Conservation (phyloP, 2,797 vertebrate genomes). For the Semotilus atromaculatus region DNA sequence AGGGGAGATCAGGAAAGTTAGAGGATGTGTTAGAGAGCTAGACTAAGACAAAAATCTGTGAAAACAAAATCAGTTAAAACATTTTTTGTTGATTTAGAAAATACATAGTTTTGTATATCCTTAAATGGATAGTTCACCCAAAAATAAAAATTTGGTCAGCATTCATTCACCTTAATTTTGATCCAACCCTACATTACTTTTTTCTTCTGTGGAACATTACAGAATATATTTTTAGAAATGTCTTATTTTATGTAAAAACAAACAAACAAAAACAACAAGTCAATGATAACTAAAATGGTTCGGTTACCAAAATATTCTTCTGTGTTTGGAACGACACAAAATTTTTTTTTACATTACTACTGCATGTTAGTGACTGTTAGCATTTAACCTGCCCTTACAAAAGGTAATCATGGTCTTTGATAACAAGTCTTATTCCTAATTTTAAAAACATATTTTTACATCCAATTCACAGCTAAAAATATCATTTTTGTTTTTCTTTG, state of each 20-base stretch:
- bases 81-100: neutral
- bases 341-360: neutral
- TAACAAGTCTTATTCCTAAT: neutral
- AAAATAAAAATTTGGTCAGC: neutral
- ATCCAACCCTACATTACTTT: neutral
- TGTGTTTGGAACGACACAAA: neutral
- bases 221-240: neutral
- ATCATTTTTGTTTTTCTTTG: neutral
- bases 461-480: neutral
- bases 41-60: constrained; percentile 1
- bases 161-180: neutral
- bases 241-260: neutral
- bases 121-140: neutral
- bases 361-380: neutral
- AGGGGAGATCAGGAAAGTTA: constrained; percentile 51
- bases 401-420: neutral
- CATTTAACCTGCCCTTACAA: neutral
- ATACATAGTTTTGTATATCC: neutral
- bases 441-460: neutral
- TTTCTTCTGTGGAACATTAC: constrained; percentile 1
- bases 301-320: neutral
- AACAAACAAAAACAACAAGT: too few species aligned
- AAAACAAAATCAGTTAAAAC: neutral
- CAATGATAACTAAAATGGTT: neutral
- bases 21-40: constrained; percentile 42